A percentile compares a stretch with the other conserved stretches of the same genome.
Conservation (phyloP, 2,113 vertebrate genomes). For the Paradoxurus hermaphroditus region DNA sequence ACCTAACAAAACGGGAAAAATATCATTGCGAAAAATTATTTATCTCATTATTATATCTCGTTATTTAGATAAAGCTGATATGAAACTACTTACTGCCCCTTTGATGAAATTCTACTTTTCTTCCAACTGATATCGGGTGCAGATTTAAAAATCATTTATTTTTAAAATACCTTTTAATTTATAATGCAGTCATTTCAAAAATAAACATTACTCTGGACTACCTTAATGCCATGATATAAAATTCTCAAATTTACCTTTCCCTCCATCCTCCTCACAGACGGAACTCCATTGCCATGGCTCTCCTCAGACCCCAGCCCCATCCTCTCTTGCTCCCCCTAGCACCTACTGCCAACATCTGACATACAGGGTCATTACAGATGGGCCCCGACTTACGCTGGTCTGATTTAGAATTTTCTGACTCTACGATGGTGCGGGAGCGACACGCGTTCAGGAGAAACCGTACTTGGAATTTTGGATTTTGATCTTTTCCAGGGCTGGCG, state of each 20-base stretch:
- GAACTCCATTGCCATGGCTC: neutral
- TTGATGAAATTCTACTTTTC: neutral
- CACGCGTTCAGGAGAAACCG: neutral
- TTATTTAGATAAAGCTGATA: neutral
- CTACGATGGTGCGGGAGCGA: neutral
- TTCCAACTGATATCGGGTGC: neutral
- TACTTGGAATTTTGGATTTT: neutral
- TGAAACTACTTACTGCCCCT: neutral
- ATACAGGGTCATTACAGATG: neutral
- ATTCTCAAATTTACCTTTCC: neutral
- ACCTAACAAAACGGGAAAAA: neutral
- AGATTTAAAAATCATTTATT: neutral
- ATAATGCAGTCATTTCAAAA: neutral
- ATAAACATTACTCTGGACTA: neutral
- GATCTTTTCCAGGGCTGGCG: neutral
- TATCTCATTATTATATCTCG: neutral
- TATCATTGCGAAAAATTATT: neutral
- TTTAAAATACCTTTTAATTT: neutral
- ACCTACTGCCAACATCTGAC: neutral
- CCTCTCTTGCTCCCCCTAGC: neutral
- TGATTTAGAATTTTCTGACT: neutral
- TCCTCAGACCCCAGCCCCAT: neutral
- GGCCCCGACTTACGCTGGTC: neutral
- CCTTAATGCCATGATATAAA: neutral
- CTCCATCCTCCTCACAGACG: neutral